Conservation (phyloP, 1,140 invertebrate species). For the Lasioglossum albipes region DNA sequence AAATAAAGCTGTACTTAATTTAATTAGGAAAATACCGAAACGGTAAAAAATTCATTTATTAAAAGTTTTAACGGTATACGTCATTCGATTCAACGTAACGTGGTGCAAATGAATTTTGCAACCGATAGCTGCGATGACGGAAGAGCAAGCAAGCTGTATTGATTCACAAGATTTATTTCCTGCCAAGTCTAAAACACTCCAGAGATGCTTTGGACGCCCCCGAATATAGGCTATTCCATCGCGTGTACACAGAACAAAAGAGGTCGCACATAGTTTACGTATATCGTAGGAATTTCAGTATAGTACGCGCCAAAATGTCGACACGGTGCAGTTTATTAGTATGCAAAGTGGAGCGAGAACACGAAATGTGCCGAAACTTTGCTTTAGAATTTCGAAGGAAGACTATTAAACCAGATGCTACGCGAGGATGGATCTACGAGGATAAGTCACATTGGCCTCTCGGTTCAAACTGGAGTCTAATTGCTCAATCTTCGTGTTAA, state of each 20-base stretch:
- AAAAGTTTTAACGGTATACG: too few relatives aligned
- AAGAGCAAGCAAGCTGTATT: not conserved
- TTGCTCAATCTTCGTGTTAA: not conserved
- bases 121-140: too few relatives aligned
- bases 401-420: not conserved
- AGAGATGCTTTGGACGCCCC: not conserved
- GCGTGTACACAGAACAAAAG: conserved; percentile 18
- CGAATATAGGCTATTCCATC: not conserved
- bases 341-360: not conserved
- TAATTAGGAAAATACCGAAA: too few relatives aligned
- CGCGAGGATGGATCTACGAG: not conserved
- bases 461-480: not conserved
- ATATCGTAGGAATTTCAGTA: conserved; percentile 18
- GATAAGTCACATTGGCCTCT: not conserved
- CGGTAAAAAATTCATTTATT: too few relatives aligned
- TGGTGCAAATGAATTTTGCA: too few relatives aligned
- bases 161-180: not conserved
- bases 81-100: too few relatives aligned
- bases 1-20: too few relatives aligned
- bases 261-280: conserved; percentile 27
- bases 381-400: conserved; percentile 6
- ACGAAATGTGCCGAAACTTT: conserved; percentile 26
- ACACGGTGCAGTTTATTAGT: not conserved
- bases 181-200: not conserved
- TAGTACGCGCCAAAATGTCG: not conserved